A percentile compares a stretch with the other conserved stretches of the same genome.
These are phyloP conservation scores for Mormyrus iriodes DNA, from an alignment of 2,113 vertebrate genomes.

Conservation along the genomic window DNA sequence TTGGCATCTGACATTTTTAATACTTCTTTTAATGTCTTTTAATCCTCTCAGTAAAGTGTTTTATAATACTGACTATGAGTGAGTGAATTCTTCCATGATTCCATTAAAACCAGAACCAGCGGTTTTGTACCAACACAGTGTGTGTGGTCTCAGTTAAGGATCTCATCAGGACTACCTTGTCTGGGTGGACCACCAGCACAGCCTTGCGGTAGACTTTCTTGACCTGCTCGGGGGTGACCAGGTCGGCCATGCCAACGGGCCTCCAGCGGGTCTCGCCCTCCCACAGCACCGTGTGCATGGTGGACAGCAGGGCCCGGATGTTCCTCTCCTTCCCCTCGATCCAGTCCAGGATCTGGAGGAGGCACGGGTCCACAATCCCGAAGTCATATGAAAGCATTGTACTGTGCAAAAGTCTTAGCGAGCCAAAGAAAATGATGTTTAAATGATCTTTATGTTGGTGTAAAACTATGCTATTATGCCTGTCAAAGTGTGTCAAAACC, in stretches of 20 bases:
- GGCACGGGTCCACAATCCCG: constrained; percentile 7
- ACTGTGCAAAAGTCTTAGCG: neutral
- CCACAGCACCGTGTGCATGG: constrained; percentile 97
- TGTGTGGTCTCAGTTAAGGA: neutral
- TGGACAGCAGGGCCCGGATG: constrained; percentile 90
- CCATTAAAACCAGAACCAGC: neutral
- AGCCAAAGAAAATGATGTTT: neutral
- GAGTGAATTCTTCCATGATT: neutral
- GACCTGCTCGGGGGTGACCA: constrained; percentile 95
- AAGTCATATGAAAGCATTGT: neutral
- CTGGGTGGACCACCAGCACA: constrained; percentile 93
- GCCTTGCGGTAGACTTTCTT: constrained; percentile 93
- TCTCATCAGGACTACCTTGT: constrained; percentile 74
- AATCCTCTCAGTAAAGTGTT: neutral
- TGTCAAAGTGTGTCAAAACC: neutral
- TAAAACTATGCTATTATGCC: neutral
- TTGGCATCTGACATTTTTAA: neutral
- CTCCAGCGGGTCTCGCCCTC: constrained; percentile 95
- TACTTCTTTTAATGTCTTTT: neutral
- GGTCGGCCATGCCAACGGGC: constrained; percentile 92
- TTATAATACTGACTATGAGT: neutral
- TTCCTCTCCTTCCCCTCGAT: constrained; percentile 98
- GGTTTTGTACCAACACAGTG: neutral
- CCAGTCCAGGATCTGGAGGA: constrained; percentile 86
- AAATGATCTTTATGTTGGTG: neutral